Evolutionary conservation across 1,140 invertebrate species (phyloP), one percentile per base, ranked within the genome.

Genomic region (Nomia melanderi): DNA sequence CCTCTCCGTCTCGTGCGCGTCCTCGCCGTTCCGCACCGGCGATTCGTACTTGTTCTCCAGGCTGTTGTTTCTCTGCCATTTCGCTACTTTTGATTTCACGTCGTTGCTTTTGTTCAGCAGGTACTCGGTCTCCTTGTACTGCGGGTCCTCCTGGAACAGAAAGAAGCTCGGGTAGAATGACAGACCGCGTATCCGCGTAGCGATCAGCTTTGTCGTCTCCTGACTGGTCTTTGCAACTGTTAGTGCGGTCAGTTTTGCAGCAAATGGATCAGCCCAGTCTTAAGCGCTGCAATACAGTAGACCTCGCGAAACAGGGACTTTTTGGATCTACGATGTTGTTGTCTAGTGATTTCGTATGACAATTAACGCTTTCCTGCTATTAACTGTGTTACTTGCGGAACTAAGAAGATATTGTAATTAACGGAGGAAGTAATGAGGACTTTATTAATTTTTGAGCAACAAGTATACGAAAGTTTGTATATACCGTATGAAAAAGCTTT

Each of bases 121-220:
- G 0, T 56, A 64, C 62, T 79, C 63, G 2, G 31, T 67, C 8
- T 84, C 81, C 25, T 47, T 67, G 63, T 70, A 67, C 20, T 23
- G 31, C 1, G 25, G 9, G 44, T 83, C 81, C 29, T 83, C 72
- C 82, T 84, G 56, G 17, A 84, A 84, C 81, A 84, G 41, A 84
- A 17, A 39, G 31, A n/a, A 1, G 2, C 50, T 31, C 7, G 20
- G 1, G 14, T 78, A 39, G 23, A 53, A 23, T 82, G 31, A 82
- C 41, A 53, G 7, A 14, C 27, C 6, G n/a, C 3, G 14, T 2
- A 27, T 1, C 14, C 31, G 11, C 8, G 14, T 17, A 44, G 14
- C 6, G 14, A 57, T n/a, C 47, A 50, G n/a, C 47, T 31, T 14
- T 27, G 17, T 14, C 3, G 54, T 57, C 20, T 17, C 12, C 41